Evolutionary conservation across 2,113 vertebrate species (phyloP).

Genomic region (Datnioides undecimradiatus): DNA sequence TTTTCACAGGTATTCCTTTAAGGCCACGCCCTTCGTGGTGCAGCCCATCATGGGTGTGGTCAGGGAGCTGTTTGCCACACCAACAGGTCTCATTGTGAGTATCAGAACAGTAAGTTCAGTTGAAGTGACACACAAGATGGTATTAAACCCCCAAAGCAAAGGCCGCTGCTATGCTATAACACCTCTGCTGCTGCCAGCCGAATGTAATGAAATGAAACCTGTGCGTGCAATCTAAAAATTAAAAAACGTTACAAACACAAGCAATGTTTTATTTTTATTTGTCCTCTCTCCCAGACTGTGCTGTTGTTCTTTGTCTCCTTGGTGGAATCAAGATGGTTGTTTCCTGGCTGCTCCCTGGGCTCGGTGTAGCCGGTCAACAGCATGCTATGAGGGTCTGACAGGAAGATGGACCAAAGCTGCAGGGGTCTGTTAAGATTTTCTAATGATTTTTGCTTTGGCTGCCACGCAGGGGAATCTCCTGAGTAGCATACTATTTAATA

Average conservation of each 20-base stretch:
- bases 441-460: conserved; percentile 59
- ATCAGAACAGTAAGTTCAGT: conserved; percentile 11
- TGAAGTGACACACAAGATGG: not conserved
- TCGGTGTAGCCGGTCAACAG: conserved; percentile 43
- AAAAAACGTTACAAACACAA: not conserved
- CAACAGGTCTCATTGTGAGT: conserved; percentile 25
- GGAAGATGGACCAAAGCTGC: conserved; percentile 60
- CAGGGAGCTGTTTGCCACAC: conserved; percentile 42
- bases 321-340: conserved; percentile 34
- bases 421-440: conserved; percentile 57
- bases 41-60: conserved; percentile 17
- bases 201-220: not conserved
- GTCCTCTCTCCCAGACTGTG: not conserved
- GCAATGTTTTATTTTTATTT: not conserved
- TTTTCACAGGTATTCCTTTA: conserved; percentile 31
- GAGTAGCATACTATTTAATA: conserved; percentile 48
- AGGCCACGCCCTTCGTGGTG: conserved; percentile 33
- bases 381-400: conserved; percentile 61
- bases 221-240: not conserved
- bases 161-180: not conserved
- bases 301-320: conserved; percentile 33
- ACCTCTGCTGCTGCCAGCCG: not conserved
- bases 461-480: conserved; percentile 33
- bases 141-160: not conserved
- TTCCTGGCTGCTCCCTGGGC: conserved; percentile 44